Conservation (phyloP, 2,888 invertebrate genomes). For the Clusia tigrina region DNA sequence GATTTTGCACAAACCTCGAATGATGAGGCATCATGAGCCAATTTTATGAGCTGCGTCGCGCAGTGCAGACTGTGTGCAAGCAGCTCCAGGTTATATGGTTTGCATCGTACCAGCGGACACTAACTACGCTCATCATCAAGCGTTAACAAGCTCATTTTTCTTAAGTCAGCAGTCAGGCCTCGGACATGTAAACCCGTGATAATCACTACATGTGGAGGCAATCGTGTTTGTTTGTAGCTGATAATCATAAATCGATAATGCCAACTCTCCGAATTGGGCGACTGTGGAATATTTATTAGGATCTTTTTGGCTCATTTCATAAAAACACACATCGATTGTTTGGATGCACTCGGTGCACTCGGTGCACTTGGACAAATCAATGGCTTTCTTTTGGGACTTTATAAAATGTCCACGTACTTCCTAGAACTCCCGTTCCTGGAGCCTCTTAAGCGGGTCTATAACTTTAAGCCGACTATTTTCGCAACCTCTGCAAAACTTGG, state of each 20-base stretch:
- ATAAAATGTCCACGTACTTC: too few species aligned
- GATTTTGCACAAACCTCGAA: conserved; percentile 55
- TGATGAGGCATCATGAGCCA: conserved; percentile 39
- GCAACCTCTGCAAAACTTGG: too few species aligned
- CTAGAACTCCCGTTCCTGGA: too few species aligned
- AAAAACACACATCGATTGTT: too few species aligned
- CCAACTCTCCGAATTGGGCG: conserved; percentile 15
- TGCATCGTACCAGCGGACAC: conserved; percentile 51
- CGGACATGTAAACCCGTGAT: conserved; percentile 41
- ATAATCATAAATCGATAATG: conserved; percentile 39
- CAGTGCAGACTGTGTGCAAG: background rate
- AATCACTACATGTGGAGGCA: conserved; percentile 34
- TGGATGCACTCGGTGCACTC: too few species aligned
- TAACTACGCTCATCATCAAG: conserved; percentile 57
- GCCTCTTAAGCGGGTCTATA: too few species aligned
- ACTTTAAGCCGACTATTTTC: too few species aligned
- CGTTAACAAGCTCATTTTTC: conserved; percentile 60
- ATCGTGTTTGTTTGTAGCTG: conserved; percentile 33
- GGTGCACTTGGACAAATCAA: too few species aligned
- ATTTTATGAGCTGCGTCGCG: conserved; percentile 12
- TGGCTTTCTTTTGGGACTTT: too few species aligned
- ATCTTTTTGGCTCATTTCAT: too few species aligned
- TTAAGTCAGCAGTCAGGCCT: conserved; percentile 50
- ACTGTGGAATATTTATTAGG: background rate
- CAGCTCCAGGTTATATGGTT: conserved; percentile 54